These are phyloP conservation scores for Phortica variegata DNA, from an alignment of 1,140 invertebrate species.

Conservation along the genomic window DNA sequence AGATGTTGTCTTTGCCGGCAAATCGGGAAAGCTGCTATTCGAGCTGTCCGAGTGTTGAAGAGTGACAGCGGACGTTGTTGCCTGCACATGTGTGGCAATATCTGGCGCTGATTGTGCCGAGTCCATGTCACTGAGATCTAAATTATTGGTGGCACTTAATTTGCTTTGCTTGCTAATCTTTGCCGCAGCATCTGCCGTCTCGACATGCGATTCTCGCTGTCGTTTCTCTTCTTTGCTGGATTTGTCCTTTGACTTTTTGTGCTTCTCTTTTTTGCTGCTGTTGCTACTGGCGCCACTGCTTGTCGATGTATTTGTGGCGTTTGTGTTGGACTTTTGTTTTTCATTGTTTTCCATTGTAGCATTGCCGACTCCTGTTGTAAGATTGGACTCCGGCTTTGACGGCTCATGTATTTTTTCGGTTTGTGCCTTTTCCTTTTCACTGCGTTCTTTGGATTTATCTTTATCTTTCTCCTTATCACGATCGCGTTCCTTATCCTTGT, in stretches of 20 bases:
- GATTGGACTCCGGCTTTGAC: too few species aligned
- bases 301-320: constrained; percentile 8
- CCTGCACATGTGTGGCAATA: constrained; percentile 27
- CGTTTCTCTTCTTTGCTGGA: constrained; percentile 50
- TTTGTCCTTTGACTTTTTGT: constrained; percentile 45
- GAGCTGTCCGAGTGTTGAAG: constrained; percentile 53
- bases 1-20: constrained; percentile 33
- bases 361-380: background rate
- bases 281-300: constrained; percentile 1
- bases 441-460: too few species aligned
- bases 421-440: constrained; percentile 2
- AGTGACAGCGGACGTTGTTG: constrained; percentile 41
- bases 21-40: constrained; percentile 53
- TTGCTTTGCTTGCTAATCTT: constrained; percentile 12
- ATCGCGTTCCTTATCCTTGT: constrained; percentile 54
- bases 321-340: constrained; percentile 25
- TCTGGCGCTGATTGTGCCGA: constrained; percentile 42
- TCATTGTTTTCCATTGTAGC: background rate
- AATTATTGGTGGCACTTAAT: constrained; percentile 30
- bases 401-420: constrained; percentile 3
- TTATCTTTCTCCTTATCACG: constrained; percentile 52
- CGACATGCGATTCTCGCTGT: constrained; percentile 24
- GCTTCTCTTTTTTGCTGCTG: constrained; percentile 35
- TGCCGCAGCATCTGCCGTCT: constrained; percentile 9
- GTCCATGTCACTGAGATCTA: constrained; percentile 47